These are phyloP conservation scores for Drosophila fulvimacula DNA, from an alignment of 2,888 invertebrate species.

Conservation along the genomic window DNA sequence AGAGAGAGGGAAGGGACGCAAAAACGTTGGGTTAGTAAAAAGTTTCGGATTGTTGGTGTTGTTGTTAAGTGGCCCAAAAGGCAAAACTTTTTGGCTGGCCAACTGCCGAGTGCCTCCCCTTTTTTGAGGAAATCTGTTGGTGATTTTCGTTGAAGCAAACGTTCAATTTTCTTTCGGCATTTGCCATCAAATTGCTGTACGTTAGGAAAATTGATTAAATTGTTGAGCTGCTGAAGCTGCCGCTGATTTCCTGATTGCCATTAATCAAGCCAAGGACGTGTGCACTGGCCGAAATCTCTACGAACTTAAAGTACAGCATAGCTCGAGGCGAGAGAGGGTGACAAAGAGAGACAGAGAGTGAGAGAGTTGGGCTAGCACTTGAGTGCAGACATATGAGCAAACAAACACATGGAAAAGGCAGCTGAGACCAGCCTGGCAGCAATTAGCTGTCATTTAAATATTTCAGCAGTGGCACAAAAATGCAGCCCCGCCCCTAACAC, in stretches of 20 bases:
- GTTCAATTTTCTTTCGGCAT: slow-evolving; percentile 61
- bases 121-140: slow-evolving; percentile 52
- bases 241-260: slow-evolving; percentile 73
- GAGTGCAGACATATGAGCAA: slow-evolving; percentile 70
- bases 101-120: slow-evolving; percentile 14
- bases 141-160: slow-evolving; percentile 63
- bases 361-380: slow-evolving; percentile 30
- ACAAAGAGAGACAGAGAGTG: neutral
- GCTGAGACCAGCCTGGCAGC: slow-evolving; percentile 51
- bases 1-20: slow-evolving; percentile 18
- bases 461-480: slow-evolving; percentile 70
- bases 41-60: slow-evolving; percentile 55
- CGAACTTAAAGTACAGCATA: slow-evolving; percentile 30
- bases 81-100: slow-evolving; percentile 59
- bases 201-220: slow-evolving; percentile 81
- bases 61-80: slow-evolving; percentile 57
- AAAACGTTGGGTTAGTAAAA: slow-evolving; percentile 59
- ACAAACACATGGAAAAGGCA: slow-evolving; percentile 51
- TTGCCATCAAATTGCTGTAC: slow-evolving; percentile 67
- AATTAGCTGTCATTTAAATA: slow-evolving; percentile 81
- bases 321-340: slow-evolving; percentile 7
- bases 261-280: slow-evolving; percentile 69
- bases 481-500: slow-evolving; percentile 27
- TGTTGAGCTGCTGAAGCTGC: slow-evolving; percentile 61
- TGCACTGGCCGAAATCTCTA: slow-evolving; percentile 54